Percentiles rank a stretch among this genome's conserved stretches.
phyloP scores from a whole-genome alignment of 2,888 invertebrate genomes.

The Drosophila testacea region DNA sequence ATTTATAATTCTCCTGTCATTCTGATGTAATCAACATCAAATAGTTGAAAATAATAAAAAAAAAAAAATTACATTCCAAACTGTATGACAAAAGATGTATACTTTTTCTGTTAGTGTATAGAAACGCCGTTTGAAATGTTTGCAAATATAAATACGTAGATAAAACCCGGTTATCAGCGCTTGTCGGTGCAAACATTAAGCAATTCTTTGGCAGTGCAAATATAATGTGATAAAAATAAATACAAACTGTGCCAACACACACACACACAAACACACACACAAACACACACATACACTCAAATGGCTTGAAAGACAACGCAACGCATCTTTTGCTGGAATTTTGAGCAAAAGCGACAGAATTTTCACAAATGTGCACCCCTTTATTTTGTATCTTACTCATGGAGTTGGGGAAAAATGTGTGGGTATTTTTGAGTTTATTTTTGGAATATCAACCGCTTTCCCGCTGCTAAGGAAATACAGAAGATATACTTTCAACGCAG shows the following conservation, averaged over 20 bases:
- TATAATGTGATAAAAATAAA: slow-evolving; percentile 62
- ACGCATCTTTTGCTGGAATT: slow-evolving; percentile 46
- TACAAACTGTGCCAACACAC: slow-evolving; percentile 63
- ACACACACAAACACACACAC: background rate
- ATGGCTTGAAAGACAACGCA: slow-evolving; percentile 27
- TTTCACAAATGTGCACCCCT: slow-evolving; percentile 20
- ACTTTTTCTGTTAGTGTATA: background rate
- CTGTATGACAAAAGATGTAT: background rate
- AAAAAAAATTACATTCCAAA: too few relatives aligned
- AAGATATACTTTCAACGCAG: slow-evolving; percentile 7
- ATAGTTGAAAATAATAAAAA: too few relatives aligned
- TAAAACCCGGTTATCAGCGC: slow-evolving; percentile 40
- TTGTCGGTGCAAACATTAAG: slow-evolving; percentile 21
- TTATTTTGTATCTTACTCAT: background rate
- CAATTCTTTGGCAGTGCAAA: slow-evolving; percentile 14
- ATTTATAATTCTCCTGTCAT: too few relatives aligned
- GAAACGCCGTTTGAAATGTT: slow-evolving; percentile 14
- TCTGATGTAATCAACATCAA: too few relatives aligned
- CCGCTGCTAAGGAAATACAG: background rate
- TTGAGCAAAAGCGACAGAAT: slow-evolving; percentile 22
- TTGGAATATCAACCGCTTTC: slow-evolving; percentile 23
- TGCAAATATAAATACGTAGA: slow-evolving; percentile 16
- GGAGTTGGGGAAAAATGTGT: slow-evolving; percentile 5
- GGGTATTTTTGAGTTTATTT: slow-evolving; percentile 39
- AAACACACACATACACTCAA: slow-evolving; percentile 2